These are phyloP conservation scores for Mugil cephalus DNA, from an alignment of 2,113 vertebrate species.

Conservation along the genomic window DNA sequence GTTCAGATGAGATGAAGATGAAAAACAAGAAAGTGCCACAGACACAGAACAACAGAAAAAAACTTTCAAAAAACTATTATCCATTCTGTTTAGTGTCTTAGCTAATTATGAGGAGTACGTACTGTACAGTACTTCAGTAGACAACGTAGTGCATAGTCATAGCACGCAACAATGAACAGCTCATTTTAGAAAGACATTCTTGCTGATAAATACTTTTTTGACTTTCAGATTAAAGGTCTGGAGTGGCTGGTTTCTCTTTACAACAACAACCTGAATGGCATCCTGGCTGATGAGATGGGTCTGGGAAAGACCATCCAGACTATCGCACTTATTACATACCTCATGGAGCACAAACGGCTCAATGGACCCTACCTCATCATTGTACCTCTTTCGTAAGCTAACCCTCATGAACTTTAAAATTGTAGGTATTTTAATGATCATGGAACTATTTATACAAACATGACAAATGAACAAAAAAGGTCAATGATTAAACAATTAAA, in stretches of 20 bases:
- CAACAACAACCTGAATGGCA: slow-evolving; percentile 98
- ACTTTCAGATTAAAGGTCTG: slow-evolving; percentile 90
- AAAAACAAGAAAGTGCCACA: no score
- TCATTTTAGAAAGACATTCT: neutral
- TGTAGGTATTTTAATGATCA: no score
- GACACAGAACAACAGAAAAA: no score
- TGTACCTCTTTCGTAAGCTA: slow-evolving; percentile 94
- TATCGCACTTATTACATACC: slow-evolving; percentile 97
- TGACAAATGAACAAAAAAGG: no score
- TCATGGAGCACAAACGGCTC: slow-evolving; percentile 98
- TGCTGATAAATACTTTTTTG: neutral
- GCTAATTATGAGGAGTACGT: no score
- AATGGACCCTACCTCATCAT: slow-evolving; percentile 99
- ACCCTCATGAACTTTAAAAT: neutral
- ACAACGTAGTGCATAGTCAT: neutral
- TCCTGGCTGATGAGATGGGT: slow-evolving; percentile 97
- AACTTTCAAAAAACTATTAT: no score
- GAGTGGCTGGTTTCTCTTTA: slow-evolving; percentile 97
- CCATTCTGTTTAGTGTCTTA: no score
- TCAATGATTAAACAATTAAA: no score
- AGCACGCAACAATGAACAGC: neutral
- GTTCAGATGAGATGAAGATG: no score
- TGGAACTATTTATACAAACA: no score
- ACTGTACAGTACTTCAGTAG: neutral
- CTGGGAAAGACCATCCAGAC: slow-evolving; percentile 98